A percentile compares a stretch with the other conserved stretches of the same genome.
phyloP scores from a whole-genome alignment of 2,797 vertebrate genomes.

The Clarias pachynema region DNA sequence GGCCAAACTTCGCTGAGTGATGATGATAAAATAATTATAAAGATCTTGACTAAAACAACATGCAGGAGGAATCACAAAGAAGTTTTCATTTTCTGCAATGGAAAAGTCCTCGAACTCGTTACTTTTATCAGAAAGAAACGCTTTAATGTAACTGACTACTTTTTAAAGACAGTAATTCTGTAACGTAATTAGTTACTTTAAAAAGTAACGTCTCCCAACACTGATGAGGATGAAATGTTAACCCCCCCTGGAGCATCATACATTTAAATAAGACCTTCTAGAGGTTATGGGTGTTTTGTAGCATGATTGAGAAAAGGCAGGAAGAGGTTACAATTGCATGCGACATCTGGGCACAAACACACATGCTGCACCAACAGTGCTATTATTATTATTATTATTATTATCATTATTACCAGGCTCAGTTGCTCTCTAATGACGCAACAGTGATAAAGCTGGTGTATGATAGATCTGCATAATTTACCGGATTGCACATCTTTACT shows the following conservation, averaged over 20 bases:
- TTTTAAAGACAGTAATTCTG: too few species aligned
- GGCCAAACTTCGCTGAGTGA: too few species aligned
- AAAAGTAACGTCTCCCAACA: too few species aligned
- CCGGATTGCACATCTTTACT: not conserved
- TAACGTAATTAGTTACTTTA: too few species aligned
- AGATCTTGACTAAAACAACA: too few species aligned
- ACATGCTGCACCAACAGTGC: slow-evolving; percentile 14
- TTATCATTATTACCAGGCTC: slow-evolving; percentile 38
- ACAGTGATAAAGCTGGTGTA: slow-evolving; percentile 27
- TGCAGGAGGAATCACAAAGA: too few species aligned
- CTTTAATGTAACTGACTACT: too few species aligned
- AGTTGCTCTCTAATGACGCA: slow-evolving; percentile 9
- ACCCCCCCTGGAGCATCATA: slow-evolving; percentile 37
- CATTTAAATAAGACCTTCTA: slow-evolving; percentile 60
- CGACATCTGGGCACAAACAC: slow-evolving; percentile 34
- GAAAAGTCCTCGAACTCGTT: too few species aligned
- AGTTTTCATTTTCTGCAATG: too few species aligned
- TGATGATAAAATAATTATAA: too few species aligned
- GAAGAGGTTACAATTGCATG: slow-evolving; percentile 38
- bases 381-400: slow-evolving; percentile 24
- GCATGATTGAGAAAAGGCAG: slow-evolving; percentile 40
- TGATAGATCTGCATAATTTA: not conserved
- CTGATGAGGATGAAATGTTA: slow-evolving; percentile 32
- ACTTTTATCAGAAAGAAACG: too few species aligned
- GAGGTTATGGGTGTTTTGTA: slow-evolving; percentile 44